Evolutionary conservation across 2,113 vertebrate species (phyloP), one percentile per base, ranked within the genome.

Genomic region (Proteles cristata): DNA sequence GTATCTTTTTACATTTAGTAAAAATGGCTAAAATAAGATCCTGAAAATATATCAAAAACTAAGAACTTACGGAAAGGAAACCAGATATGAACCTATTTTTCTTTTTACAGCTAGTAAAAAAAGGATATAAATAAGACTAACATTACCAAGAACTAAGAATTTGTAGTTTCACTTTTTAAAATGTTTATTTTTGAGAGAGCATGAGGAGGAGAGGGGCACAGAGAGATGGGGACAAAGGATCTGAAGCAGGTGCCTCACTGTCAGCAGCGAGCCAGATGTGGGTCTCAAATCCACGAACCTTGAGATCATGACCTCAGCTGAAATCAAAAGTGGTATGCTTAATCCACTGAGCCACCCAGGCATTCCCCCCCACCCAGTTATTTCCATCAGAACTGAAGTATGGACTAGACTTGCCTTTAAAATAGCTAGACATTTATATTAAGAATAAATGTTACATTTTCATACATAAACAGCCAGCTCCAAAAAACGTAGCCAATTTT

Each of bases 101-200:
- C 45, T 93, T 94, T 92, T 87, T 73, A 81, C 10, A 88, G 84
- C 31, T 88, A 96, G 35, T 80, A 93, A 94, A 96, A 96, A 39
- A 73, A 14, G 45, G 33, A 61, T 35, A 96, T 92, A 82, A 84
- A 33, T 76, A 81, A 69, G 74, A 90, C 8, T 63, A 53, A 86
- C 69, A 86, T 71, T 76, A 97, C 53, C 53, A 96, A 97, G 63
- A 58, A 93, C 11, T 39, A 83, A 95, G 31, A 96, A 83, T 94
- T 88, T 76, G 14, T 43, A 95, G 83, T 86, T 85, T 12, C 4
- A 88, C 28, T 85, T 94, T 96, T 85, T 95, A 61, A 88, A 92
- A 61, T 61, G 58, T 61, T 61, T 61, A 61, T 61, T 61, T 61
- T 61, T 61, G 58, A 61, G 58, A 61, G 58, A 61, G 58, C 7